Conservation (phyloP, 1,140 invertebrate species). For the Drosophila murphyi region DNA sequence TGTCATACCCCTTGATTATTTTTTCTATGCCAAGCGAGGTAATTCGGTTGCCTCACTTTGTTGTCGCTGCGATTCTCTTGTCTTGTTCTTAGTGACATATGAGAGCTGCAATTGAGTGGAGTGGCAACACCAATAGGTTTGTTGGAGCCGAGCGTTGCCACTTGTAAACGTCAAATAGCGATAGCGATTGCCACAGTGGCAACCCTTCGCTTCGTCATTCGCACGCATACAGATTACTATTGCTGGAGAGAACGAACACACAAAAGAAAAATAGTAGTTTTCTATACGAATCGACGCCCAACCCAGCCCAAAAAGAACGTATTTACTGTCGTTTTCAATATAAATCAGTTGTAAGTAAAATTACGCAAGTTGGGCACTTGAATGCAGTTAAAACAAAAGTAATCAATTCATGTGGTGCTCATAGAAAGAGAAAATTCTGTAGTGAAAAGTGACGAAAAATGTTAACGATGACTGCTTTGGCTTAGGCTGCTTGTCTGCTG, state of each 20-base stretch:
- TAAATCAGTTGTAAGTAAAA: constrained; percentile 67
- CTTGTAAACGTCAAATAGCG: constrained; percentile 49
- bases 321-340: constrained; percentile 45
- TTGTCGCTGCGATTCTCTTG: constrained; percentile 45
- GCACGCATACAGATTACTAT: constrained; percentile 63
- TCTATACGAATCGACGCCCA: constrained; percentile 71
- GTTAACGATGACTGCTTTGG: constrained; percentile 60
- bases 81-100: constrained; percentile 38
- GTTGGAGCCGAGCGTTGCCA: constrained; percentile 26
- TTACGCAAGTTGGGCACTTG: constrained; percentile 3
- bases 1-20: constrained; percentile 30
- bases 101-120: constrained; percentile 20
- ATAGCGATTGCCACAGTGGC: constrained; percentile 44
- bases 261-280: constrained; percentile 78
- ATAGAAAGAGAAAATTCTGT: constrained; percentile 75
- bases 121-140: constrained; percentile 30
- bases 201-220: constrained; percentile 66
- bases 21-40: constrained; percentile 7
- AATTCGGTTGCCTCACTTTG: constrained; percentile 31
- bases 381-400: constrained; percentile 5
- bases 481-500: constrained; percentile 41
- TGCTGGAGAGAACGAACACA: constrained; percentile 67
- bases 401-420: constrained; percentile 36
- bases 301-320: constrained; percentile 67
- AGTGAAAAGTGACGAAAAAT: constrained; percentile 79